A percentile compares a stretch with the other conserved stretches of the same genome.
Evolutionary conservation across 1,140 invertebrate species (phyloP).

Genomic region (Dendroctonus valens): DNA sequence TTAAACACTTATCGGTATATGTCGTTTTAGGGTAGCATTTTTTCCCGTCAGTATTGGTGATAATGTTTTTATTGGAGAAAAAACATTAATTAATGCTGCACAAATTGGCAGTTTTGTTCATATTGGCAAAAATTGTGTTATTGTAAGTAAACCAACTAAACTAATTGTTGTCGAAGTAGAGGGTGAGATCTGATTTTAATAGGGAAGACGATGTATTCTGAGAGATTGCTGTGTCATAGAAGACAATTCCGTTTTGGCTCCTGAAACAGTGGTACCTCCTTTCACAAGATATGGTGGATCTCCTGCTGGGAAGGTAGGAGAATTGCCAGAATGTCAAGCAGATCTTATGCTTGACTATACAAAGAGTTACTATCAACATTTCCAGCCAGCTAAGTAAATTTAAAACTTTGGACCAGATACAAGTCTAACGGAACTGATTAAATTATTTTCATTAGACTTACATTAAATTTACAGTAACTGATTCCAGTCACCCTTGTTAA

Average conservation of each 20-base stretch:
- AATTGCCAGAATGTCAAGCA: constrained; percentile 87
- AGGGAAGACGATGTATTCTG: constrained; percentile 91
- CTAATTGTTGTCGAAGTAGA: background rate
- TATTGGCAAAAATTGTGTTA: constrained; percentile 98
- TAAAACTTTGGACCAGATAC: too few species aligned
- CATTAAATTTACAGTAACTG: too few species aligned
- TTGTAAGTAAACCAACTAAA: constrained; percentile 67
- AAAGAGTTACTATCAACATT: constrained; percentile 94
- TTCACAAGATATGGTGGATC: constrained; percentile 91
- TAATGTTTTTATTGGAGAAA: constrained; percentile 96
- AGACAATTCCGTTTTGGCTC: constrained; percentile 93
- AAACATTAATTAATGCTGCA: constrained; percentile 92
- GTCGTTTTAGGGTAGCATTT: constrained; percentile 82
- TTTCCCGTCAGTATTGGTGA: constrained; percentile 96
- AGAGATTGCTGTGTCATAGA: constrained; percentile 98
- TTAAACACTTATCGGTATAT: too few species aligned
- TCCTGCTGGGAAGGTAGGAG: constrained; percentile 75
- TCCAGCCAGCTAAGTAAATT: constrained; percentile 61
- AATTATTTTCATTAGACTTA: too few species aligned
- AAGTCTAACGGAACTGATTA: too few species aligned
- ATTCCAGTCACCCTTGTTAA: too few species aligned
- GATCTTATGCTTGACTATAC: constrained; percentile 96
- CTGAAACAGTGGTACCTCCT: constrained; percentile 95
- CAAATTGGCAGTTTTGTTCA: constrained; percentile 95
- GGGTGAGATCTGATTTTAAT: constrained; percentile 40